Percentiles rank a stretch among this genome's conserved stretches.
Conservation (phyloP, 2,797 vertebrate species). For the Todus mexicanus region DNA sequence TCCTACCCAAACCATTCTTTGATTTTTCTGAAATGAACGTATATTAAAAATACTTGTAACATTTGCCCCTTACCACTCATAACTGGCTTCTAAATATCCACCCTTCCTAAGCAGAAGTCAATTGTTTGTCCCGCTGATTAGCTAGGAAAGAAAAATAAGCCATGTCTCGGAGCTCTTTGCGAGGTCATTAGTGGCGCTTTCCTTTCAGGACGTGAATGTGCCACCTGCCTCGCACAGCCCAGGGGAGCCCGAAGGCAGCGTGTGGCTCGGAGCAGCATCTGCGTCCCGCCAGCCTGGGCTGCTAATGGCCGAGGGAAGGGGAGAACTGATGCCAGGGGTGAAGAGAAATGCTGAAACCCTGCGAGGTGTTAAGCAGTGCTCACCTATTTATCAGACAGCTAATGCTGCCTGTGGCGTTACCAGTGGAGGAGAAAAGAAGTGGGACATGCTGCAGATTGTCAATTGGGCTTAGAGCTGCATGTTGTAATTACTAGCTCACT, state of each 20-base stretch:
- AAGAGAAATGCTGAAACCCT: conserved; percentile 43
- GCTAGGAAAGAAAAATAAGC: not conserved
- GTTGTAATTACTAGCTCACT: conserved; percentile 56
- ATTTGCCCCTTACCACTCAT: not conserved
- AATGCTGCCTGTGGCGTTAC: conserved; percentile 53
- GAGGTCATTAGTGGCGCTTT: conserved; percentile 42
- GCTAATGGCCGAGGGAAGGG: conserved; percentile 53
- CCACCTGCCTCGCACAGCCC: conserved; percentile 71
- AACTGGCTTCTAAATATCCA: conserved; percentile 1
- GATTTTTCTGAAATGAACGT: not conserved
- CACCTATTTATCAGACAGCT: conserved; percentile 65
- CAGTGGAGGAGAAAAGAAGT: conserved; percentile 63
- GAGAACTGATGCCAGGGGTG: conserved; percentile 29
- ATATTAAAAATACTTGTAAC: conserved; percentile 29
- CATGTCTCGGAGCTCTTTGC: conserved; percentile 24
- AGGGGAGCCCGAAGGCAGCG: conserved; percentile 40
- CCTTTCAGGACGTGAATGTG: conserved; percentile 40
- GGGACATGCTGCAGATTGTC: conserved; percentile 63
- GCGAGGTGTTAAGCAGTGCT: conserved; percentile 47
- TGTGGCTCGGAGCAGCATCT: conserved; percentile 47
- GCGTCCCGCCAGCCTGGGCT: conserved; percentile 50
- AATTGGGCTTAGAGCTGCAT: conserved; percentile 51
- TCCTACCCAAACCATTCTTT: not conserved
- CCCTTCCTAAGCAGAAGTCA: not conserved
- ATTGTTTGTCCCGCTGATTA: conserved; percentile 40